Conservation (phyloP, 1,140 invertebrate genomes). For the Daktulosphaira vitifoliae region DNA sequence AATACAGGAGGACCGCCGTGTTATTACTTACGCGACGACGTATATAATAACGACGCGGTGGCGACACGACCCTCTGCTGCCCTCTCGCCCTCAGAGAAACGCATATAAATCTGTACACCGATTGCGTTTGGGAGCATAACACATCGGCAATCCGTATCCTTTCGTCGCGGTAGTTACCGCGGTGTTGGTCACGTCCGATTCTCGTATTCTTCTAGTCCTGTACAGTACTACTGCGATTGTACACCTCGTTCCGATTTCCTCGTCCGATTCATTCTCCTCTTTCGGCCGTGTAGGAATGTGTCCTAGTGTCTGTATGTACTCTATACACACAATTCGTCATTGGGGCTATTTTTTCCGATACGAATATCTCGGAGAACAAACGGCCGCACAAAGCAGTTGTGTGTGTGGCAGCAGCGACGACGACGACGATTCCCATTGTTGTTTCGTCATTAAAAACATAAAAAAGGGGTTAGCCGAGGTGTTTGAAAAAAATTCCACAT, state of each 20-base stretch:
- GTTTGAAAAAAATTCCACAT: conserved; percentile 19
- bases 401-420: conserved; percentile 17
- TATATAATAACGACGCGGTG: not conserved
- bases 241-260: conserved; percentile 21
- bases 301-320: too few species aligned
- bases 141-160: not conserved
- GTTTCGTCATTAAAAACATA: not conserved
- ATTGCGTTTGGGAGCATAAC: not conserved
- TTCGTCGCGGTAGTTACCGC: conserved; percentile 21
- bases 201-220: too few species aligned
- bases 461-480: conserved; percentile 29
- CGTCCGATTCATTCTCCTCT: conserved; percentile 4
- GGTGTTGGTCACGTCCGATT: conserved; percentile 10
- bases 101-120: too few species aligned
- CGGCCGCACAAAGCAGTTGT: not conserved
- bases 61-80: not conserved
- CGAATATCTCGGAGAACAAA: too few species aligned
- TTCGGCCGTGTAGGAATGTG: conserved; percentile 22
- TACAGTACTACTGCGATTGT: too few species aligned
- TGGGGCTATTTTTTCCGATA: too few species aligned
- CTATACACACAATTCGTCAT: too few species aligned
- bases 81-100: too few species aligned
- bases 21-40: too few species aligned
- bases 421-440: conserved; percentile 20
- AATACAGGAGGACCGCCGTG: too few species aligned